These are phyloP conservation scores for Ataeniobius toweri DNA, from an alignment of 2,797 vertebrate species.

Conservation along the genomic window DNA sequence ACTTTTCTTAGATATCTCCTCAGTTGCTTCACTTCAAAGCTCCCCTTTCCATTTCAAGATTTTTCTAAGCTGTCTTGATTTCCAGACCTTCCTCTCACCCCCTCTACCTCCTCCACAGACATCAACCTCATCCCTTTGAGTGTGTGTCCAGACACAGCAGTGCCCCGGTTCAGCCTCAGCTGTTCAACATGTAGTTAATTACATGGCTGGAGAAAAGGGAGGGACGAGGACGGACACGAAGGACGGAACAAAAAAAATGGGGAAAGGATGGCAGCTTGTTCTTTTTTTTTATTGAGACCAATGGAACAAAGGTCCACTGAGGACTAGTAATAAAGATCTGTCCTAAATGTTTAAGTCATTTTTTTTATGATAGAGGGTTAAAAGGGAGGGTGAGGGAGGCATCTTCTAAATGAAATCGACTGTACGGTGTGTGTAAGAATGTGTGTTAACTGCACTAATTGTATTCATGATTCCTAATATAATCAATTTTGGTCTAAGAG, in stretches of 20 bases:
- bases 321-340: slow-evolving; percentile 47
- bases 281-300: slow-evolving; percentile 49
- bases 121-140: slow-evolving; percentile 25
- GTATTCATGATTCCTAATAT: slow-evolving; percentile 66
- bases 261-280: slow-evolving; percentile 27
- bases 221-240: slow-evolving; percentile 22
- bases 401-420: slow-evolving; percentile 63
- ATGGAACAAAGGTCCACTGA: slow-evolving; percentile 43
- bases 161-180: slow-evolving; percentile 60
- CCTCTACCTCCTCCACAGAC: slow-evolving; percentile 5
- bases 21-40: slow-evolving; percentile 10
- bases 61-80: slow-evolving; percentile 3
- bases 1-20: slow-evolving; percentile 16
- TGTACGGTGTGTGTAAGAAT: slow-evolving; percentile 17
- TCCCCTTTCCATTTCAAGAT: slow-evolving; percentile 1
- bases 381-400: slow-evolving; percentile 16
- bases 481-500: slow-evolving; percentile 70
- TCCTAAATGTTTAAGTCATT: slow-evolving; percentile 53
- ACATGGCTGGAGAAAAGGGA: slow-evolving; percentile 50
- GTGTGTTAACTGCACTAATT: slow-evolving; percentile 48
- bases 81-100: slow-evolving; percentile 12
- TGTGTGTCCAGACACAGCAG: slow-evolving; percentile 54
- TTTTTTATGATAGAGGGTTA: slow-evolving; percentile 49
- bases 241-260: slow-evolving; percentile 3
- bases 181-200: slow-evolving; percentile 70